Conservation (phyloP, 2,888 invertebrate species). For the Coenonympha arcania region DNA sequence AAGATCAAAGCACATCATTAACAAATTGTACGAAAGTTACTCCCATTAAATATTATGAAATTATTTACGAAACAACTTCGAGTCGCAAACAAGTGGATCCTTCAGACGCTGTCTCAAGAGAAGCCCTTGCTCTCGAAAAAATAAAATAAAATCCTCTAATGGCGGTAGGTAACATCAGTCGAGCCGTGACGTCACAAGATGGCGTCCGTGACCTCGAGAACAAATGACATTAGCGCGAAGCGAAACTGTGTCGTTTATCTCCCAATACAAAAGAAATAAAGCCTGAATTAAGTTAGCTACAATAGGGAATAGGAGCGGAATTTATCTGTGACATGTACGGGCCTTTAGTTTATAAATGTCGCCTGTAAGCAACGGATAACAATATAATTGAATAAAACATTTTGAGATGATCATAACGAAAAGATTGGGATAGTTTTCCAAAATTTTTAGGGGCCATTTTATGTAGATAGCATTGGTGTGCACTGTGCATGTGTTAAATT, state of each 20-base stretch:
- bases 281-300: not conserved
- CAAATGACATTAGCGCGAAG: slow-evolving; percentile 13
- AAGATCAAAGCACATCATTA: not conserved
- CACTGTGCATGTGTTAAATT: no score
- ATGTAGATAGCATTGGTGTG: no score
- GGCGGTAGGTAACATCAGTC: not conserved
- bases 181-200: not conserved
- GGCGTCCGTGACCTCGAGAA: slow-evolving; percentile 10
- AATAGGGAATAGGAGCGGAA: not conserved
- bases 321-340: not conserved
- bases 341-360: not conserved
- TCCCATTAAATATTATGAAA: not conserved
- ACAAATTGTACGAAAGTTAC: not conserved
- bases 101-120: slow-evolving; percentile 10
- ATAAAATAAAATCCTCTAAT: slow-evolving; percentile 8
- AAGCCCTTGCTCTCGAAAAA: not conserved
- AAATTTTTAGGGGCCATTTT: no score
- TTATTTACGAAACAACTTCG: not conserved
- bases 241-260: slow-evolving; percentile 20
- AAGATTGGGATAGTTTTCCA: no score
- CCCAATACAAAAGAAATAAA: slow-evolving; percentile 3
- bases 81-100: not conserved
- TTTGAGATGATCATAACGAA: no score
- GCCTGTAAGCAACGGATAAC: not conserved
- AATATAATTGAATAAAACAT: no score